These are phyloP conservation scores for Corythornis vintsioides DNA, from an alignment of 2,113 vertebrate species.

Conservation along the genomic window DNA sequence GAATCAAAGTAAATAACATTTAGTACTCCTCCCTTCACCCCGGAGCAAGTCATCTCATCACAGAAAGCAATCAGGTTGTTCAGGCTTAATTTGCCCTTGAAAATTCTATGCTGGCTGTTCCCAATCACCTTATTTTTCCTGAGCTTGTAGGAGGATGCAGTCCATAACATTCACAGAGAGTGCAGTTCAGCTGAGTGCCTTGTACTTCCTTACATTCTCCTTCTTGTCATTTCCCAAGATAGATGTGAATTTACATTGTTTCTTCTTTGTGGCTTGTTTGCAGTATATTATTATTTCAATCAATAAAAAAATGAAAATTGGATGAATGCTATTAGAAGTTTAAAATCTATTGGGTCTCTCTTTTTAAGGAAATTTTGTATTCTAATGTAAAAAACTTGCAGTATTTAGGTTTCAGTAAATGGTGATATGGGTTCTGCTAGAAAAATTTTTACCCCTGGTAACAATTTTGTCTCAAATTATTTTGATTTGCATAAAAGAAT, in stretches of 20 bases:
- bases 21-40: background rate
- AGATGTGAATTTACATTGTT: background rate
- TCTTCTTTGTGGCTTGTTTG: background rate
- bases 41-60: background rate
- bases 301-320: background rate
- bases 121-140: background rate
- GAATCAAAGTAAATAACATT: slow-evolving; percentile 7
- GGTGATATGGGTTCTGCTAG: background rate
- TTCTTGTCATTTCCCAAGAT: background rate
- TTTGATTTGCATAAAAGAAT: background rate
- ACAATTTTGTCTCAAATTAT: background rate
- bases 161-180: background rate
- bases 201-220: background rate
- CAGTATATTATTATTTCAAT: background rate
- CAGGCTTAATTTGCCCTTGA: slow-evolving; percentile 29
- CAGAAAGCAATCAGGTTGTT: slow-evolving; percentile 28
- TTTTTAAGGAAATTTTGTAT: background rate
- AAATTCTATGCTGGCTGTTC: background rate
- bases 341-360: background rate
- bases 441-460: background rate
- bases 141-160: background rate
- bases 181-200: background rate
- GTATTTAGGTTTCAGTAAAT: background rate
- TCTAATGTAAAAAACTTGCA: background rate
- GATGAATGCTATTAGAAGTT: background rate